Evolutionary conservation across 1,140 invertebrate genomes (phyloP).

Genomic region (Zaprionus camerounensis): DNA sequence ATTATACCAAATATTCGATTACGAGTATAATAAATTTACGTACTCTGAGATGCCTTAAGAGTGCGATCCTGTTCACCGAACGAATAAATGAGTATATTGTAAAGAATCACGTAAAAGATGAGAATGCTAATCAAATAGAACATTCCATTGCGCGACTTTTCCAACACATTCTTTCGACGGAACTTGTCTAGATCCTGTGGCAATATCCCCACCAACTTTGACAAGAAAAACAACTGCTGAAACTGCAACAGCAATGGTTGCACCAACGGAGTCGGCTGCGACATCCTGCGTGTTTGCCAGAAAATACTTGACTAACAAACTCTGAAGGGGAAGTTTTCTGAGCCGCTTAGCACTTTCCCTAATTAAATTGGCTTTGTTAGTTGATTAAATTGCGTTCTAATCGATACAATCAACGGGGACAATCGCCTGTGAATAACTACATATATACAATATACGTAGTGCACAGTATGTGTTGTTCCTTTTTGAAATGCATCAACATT

Average conservation of each 20-base stretch:
- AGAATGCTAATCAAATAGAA: conserved; percentile 56
- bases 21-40: conserved; percentile 24
- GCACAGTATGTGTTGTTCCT: background rate
- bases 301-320: conserved; percentile 42
- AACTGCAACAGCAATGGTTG: conserved; percentile 72
- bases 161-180: conserved; percentile 56
- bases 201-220: conserved; percentile 70
- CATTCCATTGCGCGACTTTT: conserved; percentile 70
- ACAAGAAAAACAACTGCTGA: conserved; percentile 69
- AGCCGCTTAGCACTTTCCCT: conserved; percentile 53
- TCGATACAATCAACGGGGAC: conserved; percentile 62
- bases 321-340: background rate
- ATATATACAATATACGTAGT: background rate
- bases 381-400: conserved; percentile 44
- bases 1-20: background rate
- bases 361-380: conserved; percentile 56
- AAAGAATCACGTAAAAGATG: conserved; percentile 60
- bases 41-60: conserved; percentile 74
- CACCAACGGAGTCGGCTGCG: conserved; percentile 50
- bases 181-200: conserved; percentile 70
- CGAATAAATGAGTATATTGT: conserved; percentile 74
- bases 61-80: conserved; percentile 75
- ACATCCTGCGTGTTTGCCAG: conserved; percentile 41
- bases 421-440: conserved; percentile 27
- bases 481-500: conserved; percentile 1